phyloP scores from a whole-genome alignment of 2,797 vertebrate genomes.

The Hippoglossus hippoglossus region DNA sequence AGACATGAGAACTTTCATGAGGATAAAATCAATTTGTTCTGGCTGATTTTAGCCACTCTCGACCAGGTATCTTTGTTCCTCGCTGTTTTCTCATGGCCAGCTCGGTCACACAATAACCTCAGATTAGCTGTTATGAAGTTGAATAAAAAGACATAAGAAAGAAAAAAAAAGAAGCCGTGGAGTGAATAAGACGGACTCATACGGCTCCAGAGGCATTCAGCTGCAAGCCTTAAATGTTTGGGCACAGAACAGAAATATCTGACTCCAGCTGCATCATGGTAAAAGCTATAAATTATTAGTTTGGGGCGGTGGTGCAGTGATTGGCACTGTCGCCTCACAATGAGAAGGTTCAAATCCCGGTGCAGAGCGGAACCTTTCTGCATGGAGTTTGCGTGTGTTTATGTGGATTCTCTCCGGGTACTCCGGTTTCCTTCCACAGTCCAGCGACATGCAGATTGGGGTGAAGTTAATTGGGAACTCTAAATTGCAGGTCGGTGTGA shows the following conservation, averaged over 20 bases:
- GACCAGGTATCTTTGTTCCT: slow-evolving; percentile 51
- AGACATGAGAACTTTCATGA: slow-evolving; percentile 76
- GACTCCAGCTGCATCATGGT: background rate
- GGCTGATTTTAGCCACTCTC: slow-evolving; percentile 60
- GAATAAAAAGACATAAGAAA: slow-evolving; percentile 2
- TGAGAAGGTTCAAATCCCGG: too few species aligned
- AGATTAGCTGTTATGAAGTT: slow-evolving; percentile 6
- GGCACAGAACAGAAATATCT: slow-evolving; percentile 2
- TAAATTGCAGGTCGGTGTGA: too few species aligned
- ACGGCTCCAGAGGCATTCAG: slow-evolving; percentile 7
- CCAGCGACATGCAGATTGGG: too few species aligned
- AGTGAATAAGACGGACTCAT: slow-evolving; percentile 1
- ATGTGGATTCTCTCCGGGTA: too few species aligned
- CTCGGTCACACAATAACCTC: slow-evolving; percentile 41
- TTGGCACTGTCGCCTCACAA: too few species aligned
- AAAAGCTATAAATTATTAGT: too few species aligned
- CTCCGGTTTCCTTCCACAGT: too few species aligned
- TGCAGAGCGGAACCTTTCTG: too few species aligned
- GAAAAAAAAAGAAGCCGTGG: background rate
- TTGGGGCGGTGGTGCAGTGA: too few species aligned
- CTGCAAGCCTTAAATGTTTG: slow-evolving; percentile 1
- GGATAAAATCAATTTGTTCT: slow-evolving; percentile 81
- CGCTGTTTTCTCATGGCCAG: slow-evolving; percentile 60
- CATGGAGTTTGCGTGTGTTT: too few species aligned
- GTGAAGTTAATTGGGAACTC: too few species aligned